Conservation (phyloP, 35 echinoderm and acorn worm genomes). For the Patiria miniata region DNA sequence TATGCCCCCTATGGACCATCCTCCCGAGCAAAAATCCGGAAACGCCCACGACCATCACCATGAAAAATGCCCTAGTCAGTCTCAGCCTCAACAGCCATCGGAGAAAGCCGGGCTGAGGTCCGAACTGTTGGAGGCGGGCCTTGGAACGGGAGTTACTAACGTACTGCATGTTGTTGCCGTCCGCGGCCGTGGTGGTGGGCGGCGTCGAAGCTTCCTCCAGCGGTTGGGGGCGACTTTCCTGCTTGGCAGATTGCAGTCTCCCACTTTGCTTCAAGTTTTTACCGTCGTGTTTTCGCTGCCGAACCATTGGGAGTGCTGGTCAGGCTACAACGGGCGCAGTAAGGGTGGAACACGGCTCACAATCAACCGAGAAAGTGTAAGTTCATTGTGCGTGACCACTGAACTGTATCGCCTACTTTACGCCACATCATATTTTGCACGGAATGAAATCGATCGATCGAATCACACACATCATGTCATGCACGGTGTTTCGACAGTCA, state of each 20-base stretch:
- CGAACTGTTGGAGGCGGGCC: neutral
- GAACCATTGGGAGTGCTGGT: constrained; percentile 14
- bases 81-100: neutral
- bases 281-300: constrained; percentile 4
- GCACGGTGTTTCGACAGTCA: no score
- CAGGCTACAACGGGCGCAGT: neutral
- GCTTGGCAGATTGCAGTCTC: neutral
- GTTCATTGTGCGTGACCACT: neutral
- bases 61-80: neutral
- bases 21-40: neutral
- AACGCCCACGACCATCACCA: neutral
- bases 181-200: neutral
- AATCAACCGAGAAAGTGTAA: neutral
- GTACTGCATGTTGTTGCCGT: constrained; percentile 46
- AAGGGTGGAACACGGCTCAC: neutral
- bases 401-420: neutral
- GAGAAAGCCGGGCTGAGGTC: neutral
- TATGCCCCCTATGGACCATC: neutral
- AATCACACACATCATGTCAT: no score
- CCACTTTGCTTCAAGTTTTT: neutral
- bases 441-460: no score
- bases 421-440: no score
- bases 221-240: neutral
- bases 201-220: neutral
- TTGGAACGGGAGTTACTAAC: constrained; percentile 42